Evolutionary conservation across 1,140 invertebrate species (phyloP).

Genomic region (Sarcophaga bullata): DNA sequence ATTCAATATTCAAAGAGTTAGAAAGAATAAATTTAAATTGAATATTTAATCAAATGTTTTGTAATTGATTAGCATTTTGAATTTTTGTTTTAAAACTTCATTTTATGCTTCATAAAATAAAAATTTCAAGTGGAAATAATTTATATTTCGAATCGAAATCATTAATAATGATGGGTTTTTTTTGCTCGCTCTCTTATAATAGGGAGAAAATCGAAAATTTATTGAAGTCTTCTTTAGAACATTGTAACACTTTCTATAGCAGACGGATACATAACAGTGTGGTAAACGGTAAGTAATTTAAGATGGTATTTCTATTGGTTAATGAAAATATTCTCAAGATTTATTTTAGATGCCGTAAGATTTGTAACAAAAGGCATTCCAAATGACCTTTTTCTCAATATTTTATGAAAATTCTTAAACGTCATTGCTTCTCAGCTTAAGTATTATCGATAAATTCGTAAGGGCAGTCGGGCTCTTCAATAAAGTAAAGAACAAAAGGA

Average conservation of each 20-base stretch:
- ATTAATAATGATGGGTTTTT: conserved; percentile 1
- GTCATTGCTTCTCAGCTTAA: background rate
- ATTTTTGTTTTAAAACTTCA: background rate
- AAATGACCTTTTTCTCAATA: background rate
- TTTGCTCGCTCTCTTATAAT: background rate
- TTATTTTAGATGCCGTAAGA: background rate
- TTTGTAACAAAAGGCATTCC: background rate
- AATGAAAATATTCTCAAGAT: conserved; percentile 1
- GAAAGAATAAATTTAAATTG: background rate
- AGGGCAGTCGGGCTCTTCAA: background rate
- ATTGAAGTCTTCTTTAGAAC: too few relatives aligned
- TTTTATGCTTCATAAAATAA: background rate
- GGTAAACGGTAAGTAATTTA: too few relatives aligned
- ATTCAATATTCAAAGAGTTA: background rate
- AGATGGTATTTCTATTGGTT: background rate
- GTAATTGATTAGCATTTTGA: background rate
- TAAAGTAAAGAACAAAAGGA: background rate
- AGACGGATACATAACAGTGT: too few relatives aligned
- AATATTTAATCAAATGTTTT: background rate
- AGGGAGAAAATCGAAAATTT: background rate
- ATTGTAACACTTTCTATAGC: background rate
- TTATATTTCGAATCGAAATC: conserved; percentile 10
- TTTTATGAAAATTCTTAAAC: background rate
- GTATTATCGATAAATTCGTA: background rate
- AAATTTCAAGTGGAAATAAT: conserved; percentile 7